Evolutionary conservation across 2,888 invertebrate species (phyloP), one percentile per base, ranked within the genome.

Genomic region (Apodemia duryi): DNA sequence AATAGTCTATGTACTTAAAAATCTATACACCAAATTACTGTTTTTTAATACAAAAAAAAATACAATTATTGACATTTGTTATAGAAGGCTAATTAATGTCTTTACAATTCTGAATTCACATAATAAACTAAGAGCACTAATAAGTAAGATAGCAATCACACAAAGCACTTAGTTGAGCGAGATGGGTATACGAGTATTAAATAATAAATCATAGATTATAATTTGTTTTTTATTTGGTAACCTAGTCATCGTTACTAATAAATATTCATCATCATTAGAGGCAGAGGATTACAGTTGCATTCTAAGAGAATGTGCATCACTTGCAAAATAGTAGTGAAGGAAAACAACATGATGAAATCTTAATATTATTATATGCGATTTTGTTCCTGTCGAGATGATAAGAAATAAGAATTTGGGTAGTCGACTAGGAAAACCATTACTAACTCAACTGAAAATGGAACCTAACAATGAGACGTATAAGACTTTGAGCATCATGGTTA

Each of bases 281-380:
- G 10, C 46, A 46, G 49, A 51, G n/a, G 6, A 51, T 57, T 57
- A 57, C 3, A 11, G 11, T 13, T 32, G 29, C 29, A 57, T 32
- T 57, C 32, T 57, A 6, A 57, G 54, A 57, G 54, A 57, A 57
- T 32, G 54, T 57, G 32, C 57, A 57, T 57, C 57, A 32, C 29
- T 29, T 57, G 32, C 57, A 32, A 32, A 57, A 57, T 57, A 57
- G 57, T 57, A 57, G 57, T 57, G 29, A 57, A 57, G 57, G 57
- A 57, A 32, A 57, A 57, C 21, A 52, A n/a, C 29, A 11, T 57
- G 57, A 13, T 11, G 57, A 57, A 57, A 57, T 57, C 13, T 57
- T 29, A 4, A 51, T 43, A 43, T 11, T 21, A 21, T 21, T 21
- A 21, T 6, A 21, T 51, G 51, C 21, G 51, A 51, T 21, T 21